Evolutionary conservation across 2,888 invertebrate species (phyloP), one percentile per base, ranked within the genome.

Genomic region (Prosapia bicincta): DNA sequence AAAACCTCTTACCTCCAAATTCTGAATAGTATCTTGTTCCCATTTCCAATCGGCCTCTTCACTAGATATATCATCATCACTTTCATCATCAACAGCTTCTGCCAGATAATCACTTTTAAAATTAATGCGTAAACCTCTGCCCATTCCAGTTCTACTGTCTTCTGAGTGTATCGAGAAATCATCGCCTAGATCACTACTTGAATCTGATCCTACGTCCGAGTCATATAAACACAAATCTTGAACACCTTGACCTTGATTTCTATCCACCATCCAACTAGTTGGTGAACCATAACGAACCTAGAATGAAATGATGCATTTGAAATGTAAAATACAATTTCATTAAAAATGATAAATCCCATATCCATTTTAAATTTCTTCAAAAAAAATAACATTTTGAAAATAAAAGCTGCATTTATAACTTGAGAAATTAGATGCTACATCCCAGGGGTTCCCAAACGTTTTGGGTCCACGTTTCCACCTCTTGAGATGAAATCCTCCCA

Each of bases 51-150:
- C 76, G 3, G 68, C 74, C 28, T 66, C 38, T 20, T 70, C 54
- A 28, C 65, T 73, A 7, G 66, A 67, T 9, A 69, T 54, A 32
- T 79, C 79, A 23, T 77, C 66, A 20, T 75, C 23, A 26, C 30
- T 71, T n/a, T 78, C 79, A 71, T 80, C 80, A 38, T 95, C 95
- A 0, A 95, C 89, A 0, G 95, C 95, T 84, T 95, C 95, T 0
- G 95, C 96, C 66, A 94, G 90, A 84, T 94, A 94, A 26, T 93
- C 93, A 0, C 93, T 92, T 81, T 92, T 94, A 83, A 94, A 95
- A 78, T 94, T 92, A 79, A 95, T 95, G 23, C 91, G 88, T 13
- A 94, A 87, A 0, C 93, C 89, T 84, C 81, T 77, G 76, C 83
- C 82, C 43, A 81, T 82, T 24, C 68, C 73, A 13, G 66, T 15